These are phyloP conservation scores for Tetrao urogallus DNA, from an alignment of 2,113 vertebrate genomes.

Conservation along the genomic window DNA sequence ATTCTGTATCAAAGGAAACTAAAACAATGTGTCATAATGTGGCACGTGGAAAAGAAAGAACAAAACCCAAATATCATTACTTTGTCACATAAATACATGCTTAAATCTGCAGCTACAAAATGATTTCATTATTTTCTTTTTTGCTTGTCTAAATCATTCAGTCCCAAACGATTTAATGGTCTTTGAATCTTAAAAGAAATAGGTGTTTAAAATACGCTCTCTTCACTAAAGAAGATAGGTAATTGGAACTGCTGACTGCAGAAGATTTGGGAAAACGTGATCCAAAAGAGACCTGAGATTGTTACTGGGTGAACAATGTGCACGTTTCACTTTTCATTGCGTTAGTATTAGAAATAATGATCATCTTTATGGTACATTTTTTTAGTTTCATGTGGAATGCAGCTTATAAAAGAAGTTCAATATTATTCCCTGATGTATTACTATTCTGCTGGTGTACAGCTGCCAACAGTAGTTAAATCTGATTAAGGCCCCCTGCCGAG, in stretches of 20 bases:
- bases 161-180: not conserved
- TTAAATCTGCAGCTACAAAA: not conserved
- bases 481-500: conserved; percentile 74
- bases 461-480: conserved; percentile 78
- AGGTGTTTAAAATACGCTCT: conserved; percentile 19
- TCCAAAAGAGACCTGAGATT: not conserved
- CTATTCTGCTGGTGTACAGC: conserved; percentile 72
- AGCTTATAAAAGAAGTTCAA: conserved; percentile 66
- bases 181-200: conserved; percentile 31
- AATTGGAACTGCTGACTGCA: not conserved
- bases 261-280: conserved; percentile 5
- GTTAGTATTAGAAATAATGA: conserved; percentile 39
- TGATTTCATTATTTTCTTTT: not conserved
- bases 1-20: not conserved
- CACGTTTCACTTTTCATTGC: not conserved
- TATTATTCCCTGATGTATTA: conserved; percentile 68
- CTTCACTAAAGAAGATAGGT: not conserved
- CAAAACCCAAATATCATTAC: not conserved
- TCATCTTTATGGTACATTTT: conserved; percentile 44
- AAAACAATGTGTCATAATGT: not conserved
- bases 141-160: not conserved
- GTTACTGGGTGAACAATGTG: not conserved
- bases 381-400: conserved; percentile 59
- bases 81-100: not conserved
- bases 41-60: conserved; percentile 1